Percentiles rank a stretch among this genome's conserved stretches.
phyloP scores from a whole-genome alignment of 92 coral and sea anemone genomes.

The Nematostella vectensis region DNA sequence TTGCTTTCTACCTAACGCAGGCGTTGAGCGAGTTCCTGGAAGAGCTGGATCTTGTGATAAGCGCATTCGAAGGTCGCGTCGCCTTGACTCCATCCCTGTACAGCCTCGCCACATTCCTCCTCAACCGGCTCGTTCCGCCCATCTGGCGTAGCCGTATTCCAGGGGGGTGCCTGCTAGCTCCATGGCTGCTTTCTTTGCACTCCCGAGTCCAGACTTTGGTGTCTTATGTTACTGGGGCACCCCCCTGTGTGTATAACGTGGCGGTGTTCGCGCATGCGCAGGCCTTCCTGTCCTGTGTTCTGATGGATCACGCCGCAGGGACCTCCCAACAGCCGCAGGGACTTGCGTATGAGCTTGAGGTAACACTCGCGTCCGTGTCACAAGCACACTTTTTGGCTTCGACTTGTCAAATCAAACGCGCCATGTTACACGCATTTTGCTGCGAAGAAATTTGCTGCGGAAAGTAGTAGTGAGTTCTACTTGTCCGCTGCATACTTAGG shows the following conservation, averaged over 20 bases:
- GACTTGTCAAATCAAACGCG: no score
- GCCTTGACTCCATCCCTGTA: constrained; percentile 44
- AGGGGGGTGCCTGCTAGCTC: constrained; percentile 11
- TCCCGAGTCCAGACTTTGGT: constrained; percentile 17
- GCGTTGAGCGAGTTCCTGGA: constrained; percentile 7
- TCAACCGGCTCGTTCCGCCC: constrained; percentile 22
- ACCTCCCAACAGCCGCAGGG: constrained; percentile 45
- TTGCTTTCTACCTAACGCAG: no score
- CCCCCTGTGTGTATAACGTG: constrained; percentile 16
- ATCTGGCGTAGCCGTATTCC: constrained; percentile 25
- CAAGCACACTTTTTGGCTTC: background rate
- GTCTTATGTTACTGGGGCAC: constrained; percentile 23
- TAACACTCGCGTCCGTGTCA: constrained; percentile 4
- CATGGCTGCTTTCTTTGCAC: constrained; percentile 31
- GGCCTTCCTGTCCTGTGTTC: constrained; percentile 61
- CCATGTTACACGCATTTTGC: background rate
- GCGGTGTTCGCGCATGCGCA: constrained; percentile 55
- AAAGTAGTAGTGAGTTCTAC: background rate
- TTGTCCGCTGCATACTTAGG: no score
- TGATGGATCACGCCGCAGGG: constrained; percentile 51
- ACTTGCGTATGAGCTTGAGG: constrained; percentile 54
- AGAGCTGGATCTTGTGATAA: constrained; percentile 32
- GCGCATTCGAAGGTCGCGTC: constrained; percentile 43
- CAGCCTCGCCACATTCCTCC: constrained; percentile 33
- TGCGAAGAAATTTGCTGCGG: background rate